A percentile compares a stretch with the other conserved stretches of the same genome.
phyloP scores from a whole-genome alignment of 1,140 invertebrate species.

The Heterodera carotae region DNA sequence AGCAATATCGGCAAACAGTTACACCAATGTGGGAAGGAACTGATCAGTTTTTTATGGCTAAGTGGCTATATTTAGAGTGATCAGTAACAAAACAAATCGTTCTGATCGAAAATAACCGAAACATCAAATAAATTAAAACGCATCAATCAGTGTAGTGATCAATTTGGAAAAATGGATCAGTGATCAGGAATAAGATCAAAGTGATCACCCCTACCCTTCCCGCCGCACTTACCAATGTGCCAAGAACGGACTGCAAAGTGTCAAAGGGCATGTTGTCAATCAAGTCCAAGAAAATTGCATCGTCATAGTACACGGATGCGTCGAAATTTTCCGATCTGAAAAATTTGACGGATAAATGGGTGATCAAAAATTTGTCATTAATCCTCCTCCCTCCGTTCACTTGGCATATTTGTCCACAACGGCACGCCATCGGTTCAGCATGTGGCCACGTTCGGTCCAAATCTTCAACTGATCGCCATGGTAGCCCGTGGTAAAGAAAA shows the following conservation, averaged over 20 bases:
- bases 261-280: conserved; percentile 67
- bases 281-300: conserved; percentile 64
- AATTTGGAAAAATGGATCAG: neutral
- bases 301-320: conserved; percentile 63
- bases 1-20: too few relatives aligned
- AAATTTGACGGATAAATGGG: too few relatives aligned
- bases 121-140: neutral
- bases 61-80: too few relatives aligned
- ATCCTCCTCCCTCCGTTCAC: conserved; percentile 35
- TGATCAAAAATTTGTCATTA: too few relatives aligned
- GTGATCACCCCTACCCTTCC: too few relatives aligned
- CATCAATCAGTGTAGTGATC: too few relatives aligned
- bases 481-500: conserved; percentile 65
- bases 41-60: too few relatives aligned
- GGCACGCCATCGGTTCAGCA: conserved; percentile 58
- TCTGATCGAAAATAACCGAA: too few relatives aligned
- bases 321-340: conserved; percentile 56
- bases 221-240: conserved; percentile 45
- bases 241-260: conserved; percentile 65
- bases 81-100: too few relatives aligned
- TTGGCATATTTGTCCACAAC: conserved; percentile 59
- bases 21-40: too few relatives aligned
- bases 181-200: neutral
- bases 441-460: conserved; percentile 59
- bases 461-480: conserved; percentile 59